A percentile compares a stretch with the other conserved stretches of the same genome.
These are phyloP conservation scores for Pelobates cultripes DNA, from an alignment of 2,797 vertebrate genomes.

Conservation along the genomic window DNA sequence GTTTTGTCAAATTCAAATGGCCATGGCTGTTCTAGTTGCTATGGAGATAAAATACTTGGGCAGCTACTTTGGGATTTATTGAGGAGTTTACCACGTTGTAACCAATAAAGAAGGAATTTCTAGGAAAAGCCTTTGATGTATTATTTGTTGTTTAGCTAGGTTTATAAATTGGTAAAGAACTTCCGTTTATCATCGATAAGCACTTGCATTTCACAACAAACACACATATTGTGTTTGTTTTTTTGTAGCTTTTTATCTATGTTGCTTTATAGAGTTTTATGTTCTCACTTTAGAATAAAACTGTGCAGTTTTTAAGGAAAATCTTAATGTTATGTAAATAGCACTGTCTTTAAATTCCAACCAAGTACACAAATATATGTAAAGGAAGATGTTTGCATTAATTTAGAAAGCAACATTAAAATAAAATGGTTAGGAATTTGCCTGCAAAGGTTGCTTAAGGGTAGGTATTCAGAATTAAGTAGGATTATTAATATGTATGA, in stretches of 20 bases:
- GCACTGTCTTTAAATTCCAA: background rate
- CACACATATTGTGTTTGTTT: background rate
- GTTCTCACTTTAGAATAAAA: background rate
- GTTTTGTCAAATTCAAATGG: constrained; percentile 30
- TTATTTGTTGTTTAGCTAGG: background rate
- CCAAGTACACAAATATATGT: background rate
- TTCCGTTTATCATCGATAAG: background rate
- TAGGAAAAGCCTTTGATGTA: constrained; percentile 3
- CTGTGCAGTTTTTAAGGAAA: too few species aligned
- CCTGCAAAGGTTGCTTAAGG: too few species aligned
- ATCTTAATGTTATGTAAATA: background rate
- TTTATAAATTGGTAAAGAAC: background rate
- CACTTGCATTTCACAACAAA: background rate
- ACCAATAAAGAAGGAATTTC: constrained; percentile 36
- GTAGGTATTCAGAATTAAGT: background rate
- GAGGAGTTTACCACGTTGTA: constrained; percentile 27
- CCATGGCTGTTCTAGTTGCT: constrained; percentile 41
- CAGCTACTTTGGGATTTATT: constrained; percentile 34
- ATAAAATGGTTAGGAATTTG: too few species aligned
- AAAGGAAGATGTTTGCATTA: background rate
- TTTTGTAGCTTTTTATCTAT: background rate
- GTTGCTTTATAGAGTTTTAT: background rate
- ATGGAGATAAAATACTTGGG: constrained; percentile 44
- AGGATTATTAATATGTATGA: background rate
- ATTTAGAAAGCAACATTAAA: too few species aligned